Percentiles rank a stretch among this genome's conserved stretches.
Evolutionary conservation across 2,888 invertebrate species (phyloP).

Genomic region (Eumerus sabulonum): DNA sequence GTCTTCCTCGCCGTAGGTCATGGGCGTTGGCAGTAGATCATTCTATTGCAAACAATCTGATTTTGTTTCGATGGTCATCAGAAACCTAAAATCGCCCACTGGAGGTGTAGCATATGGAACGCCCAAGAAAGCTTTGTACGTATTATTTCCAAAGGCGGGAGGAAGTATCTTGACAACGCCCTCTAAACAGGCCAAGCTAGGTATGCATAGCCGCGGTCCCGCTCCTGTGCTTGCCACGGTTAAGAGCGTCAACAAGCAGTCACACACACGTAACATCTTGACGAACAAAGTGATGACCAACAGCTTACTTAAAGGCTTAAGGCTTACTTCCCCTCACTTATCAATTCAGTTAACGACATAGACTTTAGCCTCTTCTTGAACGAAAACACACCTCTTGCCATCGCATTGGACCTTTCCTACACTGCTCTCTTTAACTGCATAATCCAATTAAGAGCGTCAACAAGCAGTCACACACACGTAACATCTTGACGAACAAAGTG

Average conservation of each 20-base stretch:
- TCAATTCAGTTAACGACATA: too few species aligned
- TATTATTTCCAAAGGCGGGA: conserved; percentile 72
- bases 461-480: background rate
- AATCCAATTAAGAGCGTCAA: conserved; percentile 3
- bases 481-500: conserved; percentile 15
- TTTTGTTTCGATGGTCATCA: conserved; percentile 75
- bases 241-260: conserved; percentile 1
- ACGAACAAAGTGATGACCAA: conserved; percentile 1
- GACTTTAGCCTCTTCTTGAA: too few species aligned
- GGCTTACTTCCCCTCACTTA: too few species aligned
- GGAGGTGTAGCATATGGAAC: conserved; percentile 77
- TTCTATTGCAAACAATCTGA: conserved; percentile 79
- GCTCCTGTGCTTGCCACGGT: conserved; percentile 5
- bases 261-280: conserved; percentile 5
- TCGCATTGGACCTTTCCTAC: too few species aligned
- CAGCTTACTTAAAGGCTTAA: too few species aligned
- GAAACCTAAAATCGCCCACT: conserved; percentile 73
- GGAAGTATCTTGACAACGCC: conserved; percentile 69
- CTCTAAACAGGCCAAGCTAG: conserved; percentile 72
- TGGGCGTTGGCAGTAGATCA: conserved; percentile 72
- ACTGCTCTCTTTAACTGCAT: too few species aligned
- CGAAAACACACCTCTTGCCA: too few species aligned
- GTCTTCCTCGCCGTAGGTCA: conserved; percentile 79
- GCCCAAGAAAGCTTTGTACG: conserved; percentile 76
- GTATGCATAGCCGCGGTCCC: conserved; percentile 71